These are phyloP conservation scores for Hypsibius dujardini DNA, from an alignment of 1,140 invertebrate genomes.

Conservation along the genomic window DNA sequence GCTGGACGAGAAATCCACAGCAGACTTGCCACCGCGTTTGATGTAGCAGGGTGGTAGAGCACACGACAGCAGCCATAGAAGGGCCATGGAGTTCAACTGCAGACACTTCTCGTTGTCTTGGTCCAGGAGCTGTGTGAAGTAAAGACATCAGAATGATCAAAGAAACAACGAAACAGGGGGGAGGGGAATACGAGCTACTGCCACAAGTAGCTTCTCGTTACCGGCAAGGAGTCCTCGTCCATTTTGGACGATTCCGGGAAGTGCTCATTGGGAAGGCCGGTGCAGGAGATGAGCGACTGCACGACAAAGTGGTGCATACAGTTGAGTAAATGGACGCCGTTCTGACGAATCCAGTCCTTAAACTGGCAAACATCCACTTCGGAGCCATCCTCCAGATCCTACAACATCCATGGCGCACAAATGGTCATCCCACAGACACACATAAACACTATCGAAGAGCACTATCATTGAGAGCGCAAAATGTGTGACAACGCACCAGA, in stretches of 20 bases:
- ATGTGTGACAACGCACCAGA: neutral
- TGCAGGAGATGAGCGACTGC: neutral
- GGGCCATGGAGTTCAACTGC: slow-evolving; percentile 10
- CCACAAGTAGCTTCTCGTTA: neutral
- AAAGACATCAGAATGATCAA: no score
- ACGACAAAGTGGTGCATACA: slow-evolving; percentile 9
- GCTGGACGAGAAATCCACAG: neutral
- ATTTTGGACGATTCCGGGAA: neutral
- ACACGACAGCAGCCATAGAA: slow-evolving; percentile 2
- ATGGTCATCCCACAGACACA: no score
- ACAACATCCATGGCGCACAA: no score
- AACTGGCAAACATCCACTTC: neutral
- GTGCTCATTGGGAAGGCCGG: neutral
- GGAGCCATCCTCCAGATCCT: neutral
- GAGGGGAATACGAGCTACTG: no score
- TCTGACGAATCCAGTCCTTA: neutral
- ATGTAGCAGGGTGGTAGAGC: neutral
- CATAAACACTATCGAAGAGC: no score
- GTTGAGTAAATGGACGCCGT: neutral
- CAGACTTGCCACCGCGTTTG: neutral
- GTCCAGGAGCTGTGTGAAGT: neutral
- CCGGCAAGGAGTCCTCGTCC: slow-evolving; percentile 9
- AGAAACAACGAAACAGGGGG: no score
- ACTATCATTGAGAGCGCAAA: neutral
- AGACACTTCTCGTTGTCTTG: neutral